Conservation (phyloP, 2,113 vertebrate genomes). For the Phalacrocorax pelagicus region DNA sequence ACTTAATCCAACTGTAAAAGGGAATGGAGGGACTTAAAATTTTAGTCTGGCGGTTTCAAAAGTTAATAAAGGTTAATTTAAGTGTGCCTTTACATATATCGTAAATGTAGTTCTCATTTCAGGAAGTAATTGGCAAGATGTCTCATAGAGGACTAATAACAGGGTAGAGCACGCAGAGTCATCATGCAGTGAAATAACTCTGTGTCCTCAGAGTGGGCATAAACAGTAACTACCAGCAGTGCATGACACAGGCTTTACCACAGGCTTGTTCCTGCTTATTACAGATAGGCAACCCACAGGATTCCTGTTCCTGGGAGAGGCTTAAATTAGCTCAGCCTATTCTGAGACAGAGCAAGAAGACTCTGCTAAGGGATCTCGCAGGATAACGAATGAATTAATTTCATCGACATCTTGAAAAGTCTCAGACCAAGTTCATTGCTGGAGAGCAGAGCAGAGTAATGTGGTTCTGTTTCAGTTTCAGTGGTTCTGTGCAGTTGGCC, state of each 20-base stretch:
- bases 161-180: not conserved
- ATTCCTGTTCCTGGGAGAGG: not conserved
- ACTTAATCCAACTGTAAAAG: not conserved
- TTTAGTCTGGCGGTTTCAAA: not conserved
- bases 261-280: not conserved
- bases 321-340: not conserved
- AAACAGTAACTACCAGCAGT: not conserved
- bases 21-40: not conserved
- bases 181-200: not conserved
- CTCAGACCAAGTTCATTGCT: not conserved
- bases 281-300: not conserved
- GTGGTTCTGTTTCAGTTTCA: not conserved
- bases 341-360: not conserved
- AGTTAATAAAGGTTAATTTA: not conserved
- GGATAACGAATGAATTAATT: not conserved
- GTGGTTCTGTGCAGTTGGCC: not conserved
- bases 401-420: not conserved
- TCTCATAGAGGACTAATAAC: not conserved
- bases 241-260: not conserved
- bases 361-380: not conserved
- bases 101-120: not conserved
- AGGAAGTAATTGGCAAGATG: not conserved
- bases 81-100: not conserved
- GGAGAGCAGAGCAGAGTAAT: fast-evolving
- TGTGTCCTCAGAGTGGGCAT: not conserved